Percentiles rank a stretch among this genome's conserved stretches.
These are phyloP conservation scores for Ochropleura leucogaster DNA, from an alignment of 2,888 invertebrate genomes.

Conservation along the genomic window DNA sequence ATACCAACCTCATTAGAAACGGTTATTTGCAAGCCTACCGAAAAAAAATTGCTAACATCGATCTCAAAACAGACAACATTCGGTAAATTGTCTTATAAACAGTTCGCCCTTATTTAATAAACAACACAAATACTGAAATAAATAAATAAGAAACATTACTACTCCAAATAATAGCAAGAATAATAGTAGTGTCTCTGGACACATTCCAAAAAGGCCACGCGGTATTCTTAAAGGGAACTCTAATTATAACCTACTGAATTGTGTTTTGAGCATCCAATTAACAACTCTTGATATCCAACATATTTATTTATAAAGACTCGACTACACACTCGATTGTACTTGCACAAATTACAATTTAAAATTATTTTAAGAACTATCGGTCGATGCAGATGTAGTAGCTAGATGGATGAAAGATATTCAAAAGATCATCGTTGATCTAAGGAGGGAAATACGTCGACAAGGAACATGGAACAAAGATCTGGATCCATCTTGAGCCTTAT, in stretches of 20 bases:
- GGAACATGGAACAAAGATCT: no score
- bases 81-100: conserved; percentile 13
- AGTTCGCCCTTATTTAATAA: conserved; percentile 18
- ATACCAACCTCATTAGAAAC: not conserved
- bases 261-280: conserved; percentile 80
- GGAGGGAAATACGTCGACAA: no score
- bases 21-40: no score
- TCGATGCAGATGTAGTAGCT: no score
- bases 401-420: not conserved
- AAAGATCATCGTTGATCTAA: not conserved
- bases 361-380: not conserved
- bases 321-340: conserved; percentile 13
- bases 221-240: conserved; percentile 74
- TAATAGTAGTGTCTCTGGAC: conserved; percentile 72
- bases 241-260: conserved; percentile 79
- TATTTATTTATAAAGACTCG: conserved; percentile 63
- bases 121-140: conserved; percentile 8
- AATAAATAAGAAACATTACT: conserved; percentile 42
- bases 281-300: conserved; percentile 63
- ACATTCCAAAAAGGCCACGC: conserved; percentile 73
- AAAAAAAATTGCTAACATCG: not conserved
- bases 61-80: not conserved
- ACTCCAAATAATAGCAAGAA: conserved; percentile 37
- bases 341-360: conserved; percentile 7
- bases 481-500: no score